Conservation (phyloP, 2,797 vertebrate species). For the Acipenser oxyrinchus region DNA sequence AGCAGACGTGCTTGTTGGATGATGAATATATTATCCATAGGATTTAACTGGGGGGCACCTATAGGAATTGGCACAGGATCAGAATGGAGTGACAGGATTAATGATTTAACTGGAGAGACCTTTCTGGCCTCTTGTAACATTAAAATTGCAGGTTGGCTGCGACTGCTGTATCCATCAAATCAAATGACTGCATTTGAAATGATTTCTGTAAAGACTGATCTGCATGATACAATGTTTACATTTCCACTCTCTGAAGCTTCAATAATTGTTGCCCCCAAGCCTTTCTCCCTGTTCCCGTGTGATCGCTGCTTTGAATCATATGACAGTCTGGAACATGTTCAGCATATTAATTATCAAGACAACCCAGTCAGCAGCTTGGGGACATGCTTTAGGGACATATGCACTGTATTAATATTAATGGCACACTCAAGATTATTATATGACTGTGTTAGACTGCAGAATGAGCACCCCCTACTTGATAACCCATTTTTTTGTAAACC, state of each 20-base stretch:
- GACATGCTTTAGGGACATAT: not conserved
- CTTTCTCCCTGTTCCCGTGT: not conserved
- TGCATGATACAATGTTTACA: conserved; percentile 21
- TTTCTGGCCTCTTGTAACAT: not conserved
- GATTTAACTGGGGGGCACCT: too few relatives aligned
- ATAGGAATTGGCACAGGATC: too few relatives aligned
- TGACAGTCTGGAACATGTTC: conserved; percentile 11
- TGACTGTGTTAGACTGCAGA: too few relatives aligned
- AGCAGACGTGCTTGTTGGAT: too few relatives aligned
- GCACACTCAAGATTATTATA: too few relatives aligned
- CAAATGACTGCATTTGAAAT: conserved; percentile 35
- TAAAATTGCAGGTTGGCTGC: not conserved
- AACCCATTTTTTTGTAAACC: too few relatives aligned
- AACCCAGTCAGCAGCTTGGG: not conserved
- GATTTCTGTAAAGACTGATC: conserved; percentile 33
- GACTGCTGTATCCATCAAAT: conserved; percentile 30
- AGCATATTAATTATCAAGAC: not conserved
- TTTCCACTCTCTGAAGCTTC: conserved; percentile 21
- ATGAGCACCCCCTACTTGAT: too few relatives aligned
- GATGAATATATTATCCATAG: too few relatives aligned
- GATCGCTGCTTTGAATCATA: not conserved
- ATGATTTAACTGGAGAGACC: not conserved
- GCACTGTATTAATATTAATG: too few relatives aligned
- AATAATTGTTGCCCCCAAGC: not conserved
- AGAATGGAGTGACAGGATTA: not conserved